phyloP scores from a whole-genome alignment of 2,113 vertebrate species.

The Castor canadensis region DNA sequence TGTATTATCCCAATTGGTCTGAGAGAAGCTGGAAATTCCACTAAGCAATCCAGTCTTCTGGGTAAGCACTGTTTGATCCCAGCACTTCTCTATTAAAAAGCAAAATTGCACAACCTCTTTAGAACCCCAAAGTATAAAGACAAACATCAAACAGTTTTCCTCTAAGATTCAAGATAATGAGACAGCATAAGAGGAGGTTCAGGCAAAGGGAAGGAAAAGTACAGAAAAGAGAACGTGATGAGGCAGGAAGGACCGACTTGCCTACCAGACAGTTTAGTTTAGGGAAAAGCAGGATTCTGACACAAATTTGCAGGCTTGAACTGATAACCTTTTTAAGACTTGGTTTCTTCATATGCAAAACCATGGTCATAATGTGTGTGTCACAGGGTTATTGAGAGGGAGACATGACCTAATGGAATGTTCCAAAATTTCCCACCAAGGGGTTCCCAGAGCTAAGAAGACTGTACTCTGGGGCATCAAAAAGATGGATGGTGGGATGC shows the following conservation, averaged over 20 bases:
- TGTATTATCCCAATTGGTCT: background rate
- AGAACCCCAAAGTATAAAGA: background rate
- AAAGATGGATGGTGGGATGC: background rate
- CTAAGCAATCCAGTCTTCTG: background rate
- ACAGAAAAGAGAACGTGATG: background rate
- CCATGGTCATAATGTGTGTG: background rate
- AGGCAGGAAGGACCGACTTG: background rate
- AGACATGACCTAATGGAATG: background rate
- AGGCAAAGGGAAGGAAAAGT: background rate
- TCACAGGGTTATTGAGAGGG: background rate
- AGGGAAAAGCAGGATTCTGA: background rate
- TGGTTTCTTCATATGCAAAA: background rate
- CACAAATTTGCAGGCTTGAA: background rate
- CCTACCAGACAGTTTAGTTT: background rate
- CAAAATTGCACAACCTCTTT: background rate
- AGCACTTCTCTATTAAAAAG: background rate
- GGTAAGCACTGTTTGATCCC: background rate
- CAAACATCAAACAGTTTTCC: background rate
- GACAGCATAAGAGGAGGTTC: background rate
- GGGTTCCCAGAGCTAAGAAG: background rate
- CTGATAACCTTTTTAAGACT: background rate
- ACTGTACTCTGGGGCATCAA: too few species aligned
- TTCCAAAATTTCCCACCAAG: background rate
- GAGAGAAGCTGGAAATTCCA: background rate
- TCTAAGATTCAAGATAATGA: background rate